Percentiles rank a stretch among this genome's conserved stretches.
Evolutionary conservation across 2,113 vertebrate species (phyloP).

Genomic region (Arenaria interpres): DNA sequence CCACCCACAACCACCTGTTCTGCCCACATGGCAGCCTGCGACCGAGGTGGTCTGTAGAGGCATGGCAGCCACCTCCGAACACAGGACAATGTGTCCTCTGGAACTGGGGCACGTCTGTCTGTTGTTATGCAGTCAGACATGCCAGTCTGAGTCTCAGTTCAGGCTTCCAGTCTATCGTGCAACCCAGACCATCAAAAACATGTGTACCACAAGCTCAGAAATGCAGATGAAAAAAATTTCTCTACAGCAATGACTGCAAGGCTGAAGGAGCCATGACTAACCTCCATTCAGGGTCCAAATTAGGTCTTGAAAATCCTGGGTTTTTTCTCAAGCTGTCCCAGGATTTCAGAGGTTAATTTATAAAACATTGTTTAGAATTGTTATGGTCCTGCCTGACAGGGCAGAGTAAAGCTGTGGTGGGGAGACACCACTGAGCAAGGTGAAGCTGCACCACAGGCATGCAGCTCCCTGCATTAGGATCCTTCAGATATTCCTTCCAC

Average conservation of each 20-base stretch:
- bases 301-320: background rate
- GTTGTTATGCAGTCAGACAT: background rate
- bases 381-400: background rate
- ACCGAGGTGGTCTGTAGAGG: background rate
- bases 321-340: background rate
- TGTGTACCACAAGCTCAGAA: background rate
- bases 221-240: background rate
- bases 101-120: background rate
- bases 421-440: background rate
- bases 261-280: background rate
- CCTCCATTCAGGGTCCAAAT: background rate
- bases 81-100: background rate
- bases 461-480: background rate
- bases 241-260: background rate
- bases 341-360: background rate
- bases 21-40: background rate
- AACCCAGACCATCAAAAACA: background rate
- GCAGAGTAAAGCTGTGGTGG: background rate
- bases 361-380: background rate
- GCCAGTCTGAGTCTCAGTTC: background rate
- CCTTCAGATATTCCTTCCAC: background rate
- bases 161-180: background rate
- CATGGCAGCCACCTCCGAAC: background rate
- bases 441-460: background rate
- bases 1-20: constrained; percentile 65